A percentile compares a stretch with the other conserved stretches of the same genome.
These are phyloP conservation scores for Podotricha telesiphe DNA, from an alignment of 2,888 invertebrate species.

Conservation along the genomic window DNA sequence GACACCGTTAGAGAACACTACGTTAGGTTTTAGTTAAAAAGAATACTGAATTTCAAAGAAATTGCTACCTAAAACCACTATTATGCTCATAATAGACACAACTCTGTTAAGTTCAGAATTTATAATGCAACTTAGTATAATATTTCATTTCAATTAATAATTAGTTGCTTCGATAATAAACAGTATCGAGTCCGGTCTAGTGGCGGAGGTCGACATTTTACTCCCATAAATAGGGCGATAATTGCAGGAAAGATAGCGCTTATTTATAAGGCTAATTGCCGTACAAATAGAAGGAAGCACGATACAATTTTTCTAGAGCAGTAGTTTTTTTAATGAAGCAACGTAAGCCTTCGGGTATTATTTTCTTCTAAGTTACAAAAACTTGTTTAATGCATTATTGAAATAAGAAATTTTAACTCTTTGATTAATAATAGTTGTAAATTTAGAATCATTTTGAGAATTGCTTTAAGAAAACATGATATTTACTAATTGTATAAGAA, in stretches of 20 bases:
- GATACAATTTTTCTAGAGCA: slow-evolving; percentile 31
- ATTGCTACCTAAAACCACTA: neutral
- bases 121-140: neutral
- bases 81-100: neutral
- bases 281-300: slow-evolving; percentile 37
- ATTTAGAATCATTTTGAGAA: too few species aligned
- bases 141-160: slow-evolving; percentile 19
- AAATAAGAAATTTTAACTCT: neutral
- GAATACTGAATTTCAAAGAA: neutral
- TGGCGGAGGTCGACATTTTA: slow-evolving; percentile 65
- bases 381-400: slow-evolving; percentile 1
- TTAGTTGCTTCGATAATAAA: slow-evolving; percentile 36
- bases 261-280: slow-evolving; percentile 61
- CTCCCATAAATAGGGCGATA: slow-evolving; percentile 68
- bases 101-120: neutral
- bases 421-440: neutral
- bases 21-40: too few species aligned
- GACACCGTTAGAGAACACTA: too few species aligned
- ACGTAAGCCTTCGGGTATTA: slow-evolving; percentile 17
- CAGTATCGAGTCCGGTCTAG: slow-evolving; percentile 38
- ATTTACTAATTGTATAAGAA: too few species aligned
- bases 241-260: slow-evolving; percentile 68
- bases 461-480: too few species aligned
- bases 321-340: slow-evolving; percentile 37
- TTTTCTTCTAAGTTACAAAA: slow-evolving; percentile 23